Evolutionary conservation across 2,113 vertebrate genomes (phyloP), one percentile per base, ranked within the genome.

Genomic region (Leptobrachium ailaonicum): DNA sequence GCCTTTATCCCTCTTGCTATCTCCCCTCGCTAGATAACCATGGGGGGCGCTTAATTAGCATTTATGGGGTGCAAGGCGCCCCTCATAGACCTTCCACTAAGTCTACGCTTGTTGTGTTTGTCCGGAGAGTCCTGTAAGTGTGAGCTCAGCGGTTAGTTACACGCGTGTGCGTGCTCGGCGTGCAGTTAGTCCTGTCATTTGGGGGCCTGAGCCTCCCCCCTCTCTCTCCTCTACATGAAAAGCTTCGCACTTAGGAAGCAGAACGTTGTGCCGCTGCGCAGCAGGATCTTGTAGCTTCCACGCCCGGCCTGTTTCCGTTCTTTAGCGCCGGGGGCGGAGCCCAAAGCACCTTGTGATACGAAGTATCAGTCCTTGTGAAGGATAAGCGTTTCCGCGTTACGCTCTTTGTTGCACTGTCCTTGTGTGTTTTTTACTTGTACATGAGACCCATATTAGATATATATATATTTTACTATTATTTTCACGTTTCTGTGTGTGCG

Each of bases 331-430:
- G 41, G 76, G 63, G 71, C 47, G 53, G 20, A 74, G 32, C 71
- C 50, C 45, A 20, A 73, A 80, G 78, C 78, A 80, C 78, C 78
- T 80, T 80, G 62, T 80, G 71, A 80, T 73, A 80, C 71, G 13
- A 44, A 77, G 75, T 77, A 77, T 67, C 71, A 73, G 70, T 79
- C 70, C 41, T 60, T 8, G 45, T 79, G 77, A 79, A 79, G 77
- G 70, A 79, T 73, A 60, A 66, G 77, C 64, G 70, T 58, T 47
- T 41, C 56, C 60, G 62, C 63, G 70, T 73, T 73, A 60, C 14
- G 50, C 60, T 72, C 70, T 79, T 47, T 67, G 53, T 80, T 80
- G 78, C 71, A 80, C 78, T 80, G 64, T 80, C 71, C 60, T 73
- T 80, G 41, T 73, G 50, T 73, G 20, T 32, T 32, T 67, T 67